phyloP scores from a whole-genome alignment of 2,797 vertebrate genomes.

The Hypotaenidia philippensis region DNA sequence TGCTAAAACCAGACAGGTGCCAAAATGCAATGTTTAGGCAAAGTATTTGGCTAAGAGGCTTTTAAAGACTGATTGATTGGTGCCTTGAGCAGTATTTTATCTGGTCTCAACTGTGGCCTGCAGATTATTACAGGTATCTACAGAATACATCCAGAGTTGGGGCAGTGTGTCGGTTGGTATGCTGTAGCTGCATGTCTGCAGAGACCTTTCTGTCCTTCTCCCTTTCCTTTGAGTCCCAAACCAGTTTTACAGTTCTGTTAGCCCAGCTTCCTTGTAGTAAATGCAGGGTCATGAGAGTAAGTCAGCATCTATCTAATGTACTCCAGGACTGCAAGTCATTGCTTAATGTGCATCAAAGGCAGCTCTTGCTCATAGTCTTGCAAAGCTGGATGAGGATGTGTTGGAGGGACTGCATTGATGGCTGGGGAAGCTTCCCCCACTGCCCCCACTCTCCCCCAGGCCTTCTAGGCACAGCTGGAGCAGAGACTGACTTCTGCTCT shows the following conservation, averaged over 20 bases:
- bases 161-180: rapidly evolving
- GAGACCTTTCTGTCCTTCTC: not conserved
- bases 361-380: not conserved
- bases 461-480: not conserved
- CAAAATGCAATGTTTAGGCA: not conserved
- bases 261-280: not conserved
- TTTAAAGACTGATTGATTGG: not conserved
- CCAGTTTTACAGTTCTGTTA: not conserved
- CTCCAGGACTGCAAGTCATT: not conserved
- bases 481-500: not conserved
- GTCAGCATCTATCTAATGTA: not conserved
- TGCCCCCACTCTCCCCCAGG: too few species aligned
- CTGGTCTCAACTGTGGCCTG: not conserved
- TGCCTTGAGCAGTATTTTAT: not conserved
- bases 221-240: not conserved
- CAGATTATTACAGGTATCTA: not conserved
- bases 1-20: not conserved
- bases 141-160: not conserved
- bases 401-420: not conserved
- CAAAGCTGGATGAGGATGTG: not conserved
- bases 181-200: not conserved
- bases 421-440: not conserved
- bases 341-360: not conserved
- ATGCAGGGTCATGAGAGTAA: not conserved
- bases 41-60: not conserved